phyloP scores from a whole-genome alignment of 2,113 vertebrate genomes.

The Lagopus leucura region DNA sequence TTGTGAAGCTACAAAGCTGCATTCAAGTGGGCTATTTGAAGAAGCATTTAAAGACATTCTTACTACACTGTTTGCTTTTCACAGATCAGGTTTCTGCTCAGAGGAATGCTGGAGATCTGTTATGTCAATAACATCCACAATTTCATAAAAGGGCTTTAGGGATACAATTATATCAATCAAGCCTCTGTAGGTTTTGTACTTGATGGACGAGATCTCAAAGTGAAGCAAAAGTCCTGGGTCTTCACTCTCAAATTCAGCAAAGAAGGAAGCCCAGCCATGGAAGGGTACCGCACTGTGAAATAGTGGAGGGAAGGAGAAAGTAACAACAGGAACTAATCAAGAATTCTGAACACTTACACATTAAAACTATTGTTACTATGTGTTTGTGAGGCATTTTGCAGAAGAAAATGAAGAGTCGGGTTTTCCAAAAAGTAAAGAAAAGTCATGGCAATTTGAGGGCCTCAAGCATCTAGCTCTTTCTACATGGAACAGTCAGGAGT shows the following conservation, averaged over 20 bases:
- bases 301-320: neutral
- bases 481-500: accelerated
- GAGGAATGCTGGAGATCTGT: neutral
- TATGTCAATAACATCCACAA: neutral
- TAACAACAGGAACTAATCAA: neutral
- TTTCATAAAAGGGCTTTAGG: neutral
- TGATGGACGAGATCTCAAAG: neutral
- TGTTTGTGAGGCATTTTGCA: neutral
- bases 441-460: neutral
- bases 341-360: neutral
- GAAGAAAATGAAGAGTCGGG: neutral
- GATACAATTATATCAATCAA: neutral
- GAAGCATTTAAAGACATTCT: neutral
- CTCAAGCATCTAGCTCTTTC: neutral
- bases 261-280: neutral
- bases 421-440: neutral
- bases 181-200: neutral
- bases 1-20: neutral
- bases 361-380: neutral
- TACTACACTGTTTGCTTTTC: too few relatives aligned
- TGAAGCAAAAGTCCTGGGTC: neutral
- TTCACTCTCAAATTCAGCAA: neutral
- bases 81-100: neutral
- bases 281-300: neutral
- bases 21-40: neutral